Evolutionary conservation across 2,888 invertebrate genomes (phyloP), one percentile per base, ranked within the genome.

Genomic region (Pegoplata infirma): DNA sequence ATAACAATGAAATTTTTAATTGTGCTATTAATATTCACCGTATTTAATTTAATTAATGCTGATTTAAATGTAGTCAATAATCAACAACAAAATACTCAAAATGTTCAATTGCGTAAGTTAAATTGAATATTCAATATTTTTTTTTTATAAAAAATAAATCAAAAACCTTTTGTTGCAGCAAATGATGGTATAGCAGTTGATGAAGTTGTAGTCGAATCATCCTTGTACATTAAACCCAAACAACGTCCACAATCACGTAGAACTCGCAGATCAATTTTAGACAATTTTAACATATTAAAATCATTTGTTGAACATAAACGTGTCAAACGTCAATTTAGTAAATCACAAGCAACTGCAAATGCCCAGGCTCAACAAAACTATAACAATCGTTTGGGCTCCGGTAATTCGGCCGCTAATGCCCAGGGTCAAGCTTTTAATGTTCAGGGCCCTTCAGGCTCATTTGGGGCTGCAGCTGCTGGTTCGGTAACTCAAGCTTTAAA

Each of bases 141-240:
- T n/a, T n/a, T n/a, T n/a, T n/a, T n/a, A n/a, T n/a, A n/a, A n/a
- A 25, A 56, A 63, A 25, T 19, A 14, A 28, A 40, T 19, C 21
- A 28, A 47, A n/a, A 25, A 19, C 17, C 56, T 74, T 5, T 51
- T 14, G 44, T 40, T 49, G 7, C 23, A 88, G 88, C 85, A 17
- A 73, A 82, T 4, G 82, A 83, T 76, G 88, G 87, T 17, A 83
- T 84, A 14, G 84, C 87, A 10, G 84, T 89, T 76, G 91, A 91
- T 83, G 91, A 91, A 84, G 90, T 91, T n/a, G 89, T 91, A 3
- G 90, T 91, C 2, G 90, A 91, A 82, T 90, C 91, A 1, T 90
- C 89, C 32, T 84, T 91, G 44, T 88, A 89, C 40, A 90, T 91
- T 16, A 88, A 88, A 71, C 88, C 90, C 14, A 91, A 90, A 76